A percentile compares a stretch with the other conserved stretches of the same genome.
Conservation (phyloP, 2,113 vertebrate genomes). For the Benitochromis conjunctus region DNA sequence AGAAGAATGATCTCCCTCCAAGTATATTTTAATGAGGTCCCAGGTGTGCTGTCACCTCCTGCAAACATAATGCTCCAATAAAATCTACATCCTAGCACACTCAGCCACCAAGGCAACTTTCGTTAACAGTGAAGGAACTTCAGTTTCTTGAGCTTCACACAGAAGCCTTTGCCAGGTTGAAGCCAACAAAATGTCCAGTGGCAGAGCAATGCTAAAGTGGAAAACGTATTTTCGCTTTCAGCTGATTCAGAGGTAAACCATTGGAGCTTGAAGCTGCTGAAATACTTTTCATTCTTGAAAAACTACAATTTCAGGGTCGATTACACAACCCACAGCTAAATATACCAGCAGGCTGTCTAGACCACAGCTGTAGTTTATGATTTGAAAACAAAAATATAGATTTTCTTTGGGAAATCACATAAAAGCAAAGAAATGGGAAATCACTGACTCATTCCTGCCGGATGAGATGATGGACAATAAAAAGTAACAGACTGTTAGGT, state of each 20-base stretch:
- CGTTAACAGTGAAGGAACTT: background rate
- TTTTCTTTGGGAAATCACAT: background rate
- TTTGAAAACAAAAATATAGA: background rate
- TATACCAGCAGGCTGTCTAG: background rate
- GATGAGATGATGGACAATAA: background rate
- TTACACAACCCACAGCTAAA: background rate
- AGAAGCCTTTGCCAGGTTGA: background rate
- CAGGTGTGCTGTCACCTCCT: background rate
- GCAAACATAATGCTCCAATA: conserved; percentile 20
- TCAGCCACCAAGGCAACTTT: background rate
- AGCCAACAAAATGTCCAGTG: background rate
- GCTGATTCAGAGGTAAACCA: background rate
- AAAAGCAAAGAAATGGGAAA: background rate
- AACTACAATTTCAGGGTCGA: conserved; percentile 6
- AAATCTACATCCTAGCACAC: conserved; percentile 5
- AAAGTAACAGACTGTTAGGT: background rate
- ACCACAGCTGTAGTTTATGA: background rate
- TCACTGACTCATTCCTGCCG: background rate
- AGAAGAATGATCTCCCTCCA: background rate
- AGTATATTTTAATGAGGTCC: conserved; percentile 27
- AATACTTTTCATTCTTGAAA: background rate
- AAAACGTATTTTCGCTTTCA: background rate
- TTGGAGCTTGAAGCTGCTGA: background rate
- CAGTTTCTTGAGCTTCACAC: background rate
- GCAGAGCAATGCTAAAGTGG: background rate